Evolutionary conservation across 2,888 invertebrate species (phyloP), one percentile per base, ranked within the genome.

Genomic region (Stenoptilia bipunctidactyla): DNA sequence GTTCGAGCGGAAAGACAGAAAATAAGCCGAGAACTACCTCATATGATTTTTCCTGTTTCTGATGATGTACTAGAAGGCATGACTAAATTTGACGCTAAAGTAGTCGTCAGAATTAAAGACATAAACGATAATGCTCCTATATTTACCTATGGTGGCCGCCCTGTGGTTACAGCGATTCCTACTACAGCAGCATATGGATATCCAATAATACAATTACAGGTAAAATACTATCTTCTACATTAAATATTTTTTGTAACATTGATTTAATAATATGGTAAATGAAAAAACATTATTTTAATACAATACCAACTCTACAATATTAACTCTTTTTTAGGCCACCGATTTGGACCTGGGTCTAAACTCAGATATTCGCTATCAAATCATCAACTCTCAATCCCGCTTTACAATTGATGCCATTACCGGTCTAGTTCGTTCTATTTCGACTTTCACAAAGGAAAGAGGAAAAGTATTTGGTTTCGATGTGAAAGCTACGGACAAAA

Each of bases 381-480:
- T 94, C 44, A 85, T 94, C 39, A 91, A 91, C 49, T 92, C 92
- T 40, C 90, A 92, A 30, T 88, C 90, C 0, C 85, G 92, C 10
- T 94, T 94, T 56, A 88, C 90, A 39, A 91, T 94, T 48, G 93
- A 94, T 66, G 86, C 92, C 0, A 73, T 89, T 1, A 88, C 89
- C 1, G 94, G 94, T 2, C 89, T 90, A 49, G 90, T 94, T 36
- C 86, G 92, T 10, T 88, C 91, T 0, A 87, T 93, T 12, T 87
- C 90, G 1, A 86, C 89, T 33, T 89, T 94, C 42, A 79, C 87
- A 0, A 75, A 87, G 39, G 90, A 90, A 49, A 90, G 90, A 13
- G 93, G 93, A 0, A 86, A 89, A 47, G 91, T 94, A 34, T 93
- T 90, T 57, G 93, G 93, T 0, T 94, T 94, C 56, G 94, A 94